Percentiles rank a stretch among this genome's conserved stretches.
Evolutionary conservation across 2,888 invertebrate species (phyloP).

Genomic region (Oscheius sp.): DNA sequence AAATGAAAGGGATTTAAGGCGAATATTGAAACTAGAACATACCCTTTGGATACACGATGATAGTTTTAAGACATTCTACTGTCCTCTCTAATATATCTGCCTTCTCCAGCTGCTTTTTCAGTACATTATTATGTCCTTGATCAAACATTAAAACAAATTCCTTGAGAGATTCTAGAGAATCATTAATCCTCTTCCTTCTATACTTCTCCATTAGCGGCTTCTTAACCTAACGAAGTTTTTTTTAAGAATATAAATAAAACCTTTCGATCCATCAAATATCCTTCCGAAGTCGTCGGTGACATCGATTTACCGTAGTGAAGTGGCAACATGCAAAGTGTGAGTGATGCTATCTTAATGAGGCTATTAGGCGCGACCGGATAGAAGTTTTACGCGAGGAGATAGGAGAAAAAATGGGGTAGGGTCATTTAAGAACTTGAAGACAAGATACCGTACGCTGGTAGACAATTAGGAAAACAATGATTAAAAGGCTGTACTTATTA

Average conservation of each 20-base stretch:
- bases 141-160: conserved; percentile 32
- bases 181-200: conserved; percentile 53
- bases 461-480: too few species aligned
- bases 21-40: background rate
- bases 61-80: conserved; percentile 76
- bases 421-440: background rate
- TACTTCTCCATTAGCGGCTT: conserved; percentile 62
- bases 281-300: conserved; percentile 20
- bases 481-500: too few species aligned
- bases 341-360: conserved; percentile 23
- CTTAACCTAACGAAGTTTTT: conserved; percentile 32
- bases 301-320: conserved; percentile 23
- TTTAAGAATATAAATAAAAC: background rate
- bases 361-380: conserved; percentile 15
- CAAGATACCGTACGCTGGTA: background rate
- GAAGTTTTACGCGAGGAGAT: conserved; percentile 7
- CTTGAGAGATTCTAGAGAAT: conserved; percentile 45
- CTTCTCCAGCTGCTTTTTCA: conserved; percentile 81
- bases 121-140: background rate
- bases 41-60: conserved; percentile 7
- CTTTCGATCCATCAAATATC: conserved; percentile 11
- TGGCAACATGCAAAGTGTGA: conserved; percentile 15
- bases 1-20: background rate
- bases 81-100: conserved; percentile 97
- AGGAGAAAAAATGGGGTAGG: conserved; percentile 8